A percentile compares a stretch with the other conserved stretches of the same genome.
Evolutionary conservation across 1,140 invertebrate species (phyloP).

Genomic region (Colletes gigas): DNA sequence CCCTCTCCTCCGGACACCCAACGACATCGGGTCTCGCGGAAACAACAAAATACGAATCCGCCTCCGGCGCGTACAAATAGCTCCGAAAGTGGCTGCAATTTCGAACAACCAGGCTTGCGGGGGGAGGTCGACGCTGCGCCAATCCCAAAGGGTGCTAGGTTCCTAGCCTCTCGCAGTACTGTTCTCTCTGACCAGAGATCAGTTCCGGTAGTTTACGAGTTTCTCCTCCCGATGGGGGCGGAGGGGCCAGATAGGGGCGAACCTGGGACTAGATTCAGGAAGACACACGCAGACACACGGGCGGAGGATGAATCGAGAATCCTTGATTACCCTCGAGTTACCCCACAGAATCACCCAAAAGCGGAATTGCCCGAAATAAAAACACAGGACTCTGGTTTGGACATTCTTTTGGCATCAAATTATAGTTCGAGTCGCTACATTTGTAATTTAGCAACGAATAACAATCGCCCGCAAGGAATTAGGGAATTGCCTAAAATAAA

Average conservation of each 20-base stretch:
- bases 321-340: too few species aligned
- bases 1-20: neutral
- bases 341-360: too few species aligned
- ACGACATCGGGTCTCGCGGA: neutral
- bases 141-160: slow-evolving; percentile 20
- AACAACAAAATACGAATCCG: slow-evolving; percentile 35
- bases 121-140: neutral
- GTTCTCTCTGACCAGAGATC: slow-evolving; percentile 60
- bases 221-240: slow-evolving; percentile 30
- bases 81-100: slow-evolving; percentile 63
- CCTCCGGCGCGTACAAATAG: slow-evolving; percentile 44
- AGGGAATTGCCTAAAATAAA: too few species aligned
- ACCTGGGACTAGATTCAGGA: neutral
- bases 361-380: too few species aligned
- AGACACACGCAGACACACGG: neutral
- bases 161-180: neutral
- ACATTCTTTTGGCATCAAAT: too few species aligned
- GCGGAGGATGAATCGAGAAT: slow-evolving; percentile 22
- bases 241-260: neutral
- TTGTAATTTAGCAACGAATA: too few species aligned
- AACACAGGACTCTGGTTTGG: too few species aligned
- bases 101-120: slow-evolving; percentile 20
- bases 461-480: too few species aligned
- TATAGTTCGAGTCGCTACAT: too few species aligned
- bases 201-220: slow-evolving; percentile 64